phyloP scores from a whole-genome alignment of 2,113 vertebrate genomes.

The Nyctereutes procyonoides region DNA sequence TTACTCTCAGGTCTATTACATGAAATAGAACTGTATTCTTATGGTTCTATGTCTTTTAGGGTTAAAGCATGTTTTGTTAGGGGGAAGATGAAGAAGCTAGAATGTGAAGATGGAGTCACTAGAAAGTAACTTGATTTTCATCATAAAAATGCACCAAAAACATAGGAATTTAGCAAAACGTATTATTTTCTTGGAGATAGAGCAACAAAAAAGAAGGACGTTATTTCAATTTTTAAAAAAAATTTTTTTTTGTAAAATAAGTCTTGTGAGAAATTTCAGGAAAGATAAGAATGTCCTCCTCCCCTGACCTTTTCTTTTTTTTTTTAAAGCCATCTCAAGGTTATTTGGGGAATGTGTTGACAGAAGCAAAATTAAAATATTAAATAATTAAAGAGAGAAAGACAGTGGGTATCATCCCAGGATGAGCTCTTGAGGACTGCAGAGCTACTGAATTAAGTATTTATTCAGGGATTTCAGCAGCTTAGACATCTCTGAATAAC shows the following conservation, averaged over 20 bases:
- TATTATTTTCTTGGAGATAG: neutral
- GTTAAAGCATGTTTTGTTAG: constrained; percentile 14
- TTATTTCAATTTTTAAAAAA: neutral
- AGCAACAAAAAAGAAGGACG: neutral
- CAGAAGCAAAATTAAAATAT: neutral
- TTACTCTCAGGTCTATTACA: neutral
- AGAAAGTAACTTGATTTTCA: neutral
- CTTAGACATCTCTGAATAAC: constrained; percentile 10
- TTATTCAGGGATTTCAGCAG: neutral
- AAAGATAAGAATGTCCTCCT: neutral
- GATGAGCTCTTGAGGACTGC: constrained; percentile 1
- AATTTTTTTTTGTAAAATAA: neutral
- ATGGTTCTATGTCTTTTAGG: neutral
- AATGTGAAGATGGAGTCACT: neutral
- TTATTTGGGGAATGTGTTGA: constrained; percentile 30
- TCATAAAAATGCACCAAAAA: neutral
- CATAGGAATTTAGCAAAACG: neutral
- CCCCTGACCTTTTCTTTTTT: neutral
- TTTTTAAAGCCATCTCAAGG: neutral
- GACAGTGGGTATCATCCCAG: neutral
- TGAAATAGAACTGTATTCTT: constrained; percentile 19
- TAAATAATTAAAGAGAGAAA: neutral
- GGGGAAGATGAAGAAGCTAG: neutral
- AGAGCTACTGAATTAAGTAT: constrained; percentile 15
- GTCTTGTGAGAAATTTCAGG: constrained; percentile 13